Evolutionary conservation across 2,888 invertebrate genomes (phyloP), one percentile per base, ranked within the genome.

Genomic region (Campaea margaritaria): DNA sequence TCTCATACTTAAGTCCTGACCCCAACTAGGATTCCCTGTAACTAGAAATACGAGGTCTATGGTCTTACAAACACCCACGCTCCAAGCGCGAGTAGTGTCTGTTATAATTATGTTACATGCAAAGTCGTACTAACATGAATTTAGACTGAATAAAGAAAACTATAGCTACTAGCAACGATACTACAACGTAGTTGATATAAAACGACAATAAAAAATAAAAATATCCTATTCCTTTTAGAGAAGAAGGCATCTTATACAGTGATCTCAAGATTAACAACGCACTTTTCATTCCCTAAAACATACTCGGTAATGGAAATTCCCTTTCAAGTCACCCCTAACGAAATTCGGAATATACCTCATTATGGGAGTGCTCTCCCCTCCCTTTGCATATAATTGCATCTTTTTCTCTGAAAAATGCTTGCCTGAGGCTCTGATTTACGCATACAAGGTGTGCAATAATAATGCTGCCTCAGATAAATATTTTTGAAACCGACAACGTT

Each of bases 361-460:
- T 85, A 86, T 75, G 60, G 62, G 66, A 79, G 74, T 76, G 76
- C 73, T 74, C 66, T 71, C 72, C 78, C 80, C 79, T 72, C 81
- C 81, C 72, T 87, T 86, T 90, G 88, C 89, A 88, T 89, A 88
- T 91, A 91, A 91, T 91, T 91, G 91, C 90, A 90, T 91, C 87
- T 91, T 87, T 87, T 91, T 69, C 76, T 88, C 85, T 88, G 84
- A 88, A 89, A 89, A 91, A 87, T 87, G 81, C 76, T 82, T 78
- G 88, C 92, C 87, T 78, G 81, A 72, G 81, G 90, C 91, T 81
- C 89, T 93, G 93, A 92, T 93, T 93, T 93, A 93, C 92, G 92
- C 89, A 87, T 91, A 86, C 92, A 89, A 90, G 91, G 91, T 91
- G 92, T 91, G 89, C 90, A 91, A 89, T 90, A 92, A 93, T 93